A percentile compares a stretch with the other conserved stretches of the same genome.
phyloP scores from a whole-genome alignment of 2,113 vertebrate species.

The Cynocephalus volans region DNA sequence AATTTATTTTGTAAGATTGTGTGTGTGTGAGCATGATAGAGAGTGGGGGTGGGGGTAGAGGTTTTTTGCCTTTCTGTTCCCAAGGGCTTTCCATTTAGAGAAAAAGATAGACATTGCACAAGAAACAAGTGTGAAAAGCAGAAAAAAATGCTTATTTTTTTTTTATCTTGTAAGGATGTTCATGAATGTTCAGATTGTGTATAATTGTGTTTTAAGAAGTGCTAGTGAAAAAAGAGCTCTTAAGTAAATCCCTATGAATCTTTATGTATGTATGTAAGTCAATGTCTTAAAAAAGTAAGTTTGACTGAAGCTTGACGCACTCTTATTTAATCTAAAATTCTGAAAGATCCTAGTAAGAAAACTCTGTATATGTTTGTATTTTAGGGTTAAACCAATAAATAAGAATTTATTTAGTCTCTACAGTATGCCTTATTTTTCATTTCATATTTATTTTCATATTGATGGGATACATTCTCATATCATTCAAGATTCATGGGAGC shows the following conservation, averaged over 20 bases:
- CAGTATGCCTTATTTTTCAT: neutral
- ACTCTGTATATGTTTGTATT: neutral
- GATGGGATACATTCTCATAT: neutral
- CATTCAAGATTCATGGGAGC: neutral
- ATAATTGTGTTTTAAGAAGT: neutral
- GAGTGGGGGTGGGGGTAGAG: too few relatives aligned
- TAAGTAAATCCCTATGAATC: neutral
- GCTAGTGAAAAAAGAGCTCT: neutral
- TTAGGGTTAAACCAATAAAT: neutral
- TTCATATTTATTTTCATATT: neutral
- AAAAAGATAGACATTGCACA: neutral
- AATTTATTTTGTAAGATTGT: neutral
- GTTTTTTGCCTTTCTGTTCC: neutral
- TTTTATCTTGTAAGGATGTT: neutral
- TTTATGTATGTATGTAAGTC: neutral
- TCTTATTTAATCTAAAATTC: slow-evolving; percentile 7
- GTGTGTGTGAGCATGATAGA: neutral
- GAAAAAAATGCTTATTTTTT: neutral
- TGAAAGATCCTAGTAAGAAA: neutral
- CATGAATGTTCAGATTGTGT: neutral
- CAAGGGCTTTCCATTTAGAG: neutral
- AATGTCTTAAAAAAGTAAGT: neutral
- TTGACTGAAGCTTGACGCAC: neutral
- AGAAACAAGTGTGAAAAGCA: neutral
- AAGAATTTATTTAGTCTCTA: neutral